These are phyloP conservation scores for Pogonomyrmex barbatus DNA, from an alignment of 1,140 invertebrate genomes.

Conservation along the genomic window DNA sequence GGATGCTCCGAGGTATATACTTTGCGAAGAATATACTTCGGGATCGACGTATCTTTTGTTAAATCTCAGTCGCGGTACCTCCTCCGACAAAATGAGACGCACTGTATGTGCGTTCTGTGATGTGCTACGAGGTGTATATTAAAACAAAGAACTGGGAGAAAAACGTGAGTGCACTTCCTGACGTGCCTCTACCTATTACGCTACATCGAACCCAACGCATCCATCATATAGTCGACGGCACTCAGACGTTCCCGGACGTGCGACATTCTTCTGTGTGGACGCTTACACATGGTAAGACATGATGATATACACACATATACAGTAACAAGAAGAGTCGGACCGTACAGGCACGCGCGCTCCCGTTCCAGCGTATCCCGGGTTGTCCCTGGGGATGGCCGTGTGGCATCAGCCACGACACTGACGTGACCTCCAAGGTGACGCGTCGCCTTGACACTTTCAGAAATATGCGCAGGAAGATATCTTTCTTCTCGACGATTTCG, in stretches of 20 bases:
- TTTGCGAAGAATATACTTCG: conserved; percentile 43
- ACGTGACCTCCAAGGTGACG: conserved; percentile 72
- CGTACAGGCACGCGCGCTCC: conserved; percentile 33
- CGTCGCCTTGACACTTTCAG: conserved; percentile 60
- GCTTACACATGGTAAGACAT: background rate
- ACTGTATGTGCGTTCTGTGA: background rate
- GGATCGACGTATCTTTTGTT: conserved; percentile 24
- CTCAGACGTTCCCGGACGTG: conserved; percentile 42
- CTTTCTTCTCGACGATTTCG: conserved; percentile 60
- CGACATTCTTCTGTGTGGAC: conserved; percentile 21
- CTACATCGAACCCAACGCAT: conserved; percentile 80
- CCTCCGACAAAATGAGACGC: conserved; percentile 25
- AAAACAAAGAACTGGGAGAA: conserved; percentile 44
- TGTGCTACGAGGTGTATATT: conserved; percentile 5
- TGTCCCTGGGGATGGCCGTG: conserved; percentile 63
- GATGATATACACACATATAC: conserved; percentile 2
- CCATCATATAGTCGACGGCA: conserved; percentile 77
- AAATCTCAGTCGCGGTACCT: conserved; percentile 20
- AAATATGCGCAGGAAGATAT: conserved; percentile 65
- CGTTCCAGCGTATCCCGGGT: conserved; percentile 25
- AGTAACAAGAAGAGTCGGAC: background rate
- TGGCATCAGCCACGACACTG: conserved; percentile 63
- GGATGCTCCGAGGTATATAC: conserved; percentile 14
- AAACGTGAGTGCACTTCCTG: conserved; percentile 47
- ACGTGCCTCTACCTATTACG: conserved; percentile 77